These are phyloP conservation scores for Trachymyrmex septentrionalis DNA, from an alignment of 1,140 invertebrate species.

Conservation along the genomic window DNA sequence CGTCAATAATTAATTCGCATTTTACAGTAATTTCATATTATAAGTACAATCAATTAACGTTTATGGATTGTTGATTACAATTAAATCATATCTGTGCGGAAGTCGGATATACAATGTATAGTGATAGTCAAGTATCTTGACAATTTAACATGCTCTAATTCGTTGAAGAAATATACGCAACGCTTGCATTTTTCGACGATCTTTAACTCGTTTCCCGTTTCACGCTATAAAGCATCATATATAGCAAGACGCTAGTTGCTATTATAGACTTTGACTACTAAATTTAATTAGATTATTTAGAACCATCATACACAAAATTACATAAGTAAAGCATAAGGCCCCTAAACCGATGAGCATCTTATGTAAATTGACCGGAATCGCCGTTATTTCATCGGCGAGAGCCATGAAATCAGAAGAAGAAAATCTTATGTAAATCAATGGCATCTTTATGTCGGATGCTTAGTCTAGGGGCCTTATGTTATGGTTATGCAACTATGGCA, in stretches of 20 bases:
- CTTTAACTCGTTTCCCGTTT: constrained; percentile 6
- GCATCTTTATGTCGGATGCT: too few species aligned
- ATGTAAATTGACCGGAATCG: too few species aligned
- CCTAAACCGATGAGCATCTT: too few species aligned
- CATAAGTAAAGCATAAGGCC: too few species aligned
- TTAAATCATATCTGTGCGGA: background rate
- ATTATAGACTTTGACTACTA: background rate
- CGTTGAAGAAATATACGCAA: background rate
- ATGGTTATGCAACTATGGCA: too few species aligned
- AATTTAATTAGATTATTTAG: constrained; percentile 1
- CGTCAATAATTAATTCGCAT: background rate
- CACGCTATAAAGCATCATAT: background rate
- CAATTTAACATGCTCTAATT: constrained; percentile 21
- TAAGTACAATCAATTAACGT: background rate
- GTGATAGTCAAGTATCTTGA: constrained; percentile 9
- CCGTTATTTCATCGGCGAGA: too few species aligned
- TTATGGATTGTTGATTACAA: background rate
- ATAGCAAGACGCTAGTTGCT: background rate
- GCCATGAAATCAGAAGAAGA: too few species aligned
- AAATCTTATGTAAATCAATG: too few species aligned
- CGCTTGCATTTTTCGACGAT: background rate
- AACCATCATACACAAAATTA: too few species aligned
- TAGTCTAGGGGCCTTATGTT: too few species aligned
- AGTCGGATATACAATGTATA: background rate
- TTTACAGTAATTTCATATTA: background rate